Evolutionary conservation across 2,888 invertebrate species (phyloP).

Genomic region (Aricia artaxerxes): DNA sequence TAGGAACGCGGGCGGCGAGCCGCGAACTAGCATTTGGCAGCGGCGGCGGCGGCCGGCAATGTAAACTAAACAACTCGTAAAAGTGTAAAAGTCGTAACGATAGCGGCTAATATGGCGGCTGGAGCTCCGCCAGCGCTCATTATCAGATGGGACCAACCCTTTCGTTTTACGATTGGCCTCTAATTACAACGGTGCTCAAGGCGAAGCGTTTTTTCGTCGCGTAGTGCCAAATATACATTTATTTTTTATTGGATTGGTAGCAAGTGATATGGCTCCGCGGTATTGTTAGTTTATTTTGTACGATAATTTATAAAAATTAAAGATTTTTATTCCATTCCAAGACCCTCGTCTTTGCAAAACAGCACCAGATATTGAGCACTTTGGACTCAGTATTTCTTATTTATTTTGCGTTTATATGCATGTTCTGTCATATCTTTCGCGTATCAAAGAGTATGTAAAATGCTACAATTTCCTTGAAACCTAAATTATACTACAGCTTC

Average conservation of each 20-base stretch:
- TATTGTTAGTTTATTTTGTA: not conserved
- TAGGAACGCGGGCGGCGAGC: slow-evolving; percentile 72
- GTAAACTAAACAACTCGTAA: slow-evolving; percentile 80
- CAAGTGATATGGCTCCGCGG: not conserved
- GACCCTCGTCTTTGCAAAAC: no score
- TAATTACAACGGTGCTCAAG: slow-evolving; percentile 77
- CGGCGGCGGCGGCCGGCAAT: slow-evolving; percentile 63
- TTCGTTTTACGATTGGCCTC: slow-evolving; percentile 80
- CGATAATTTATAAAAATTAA: not conserved
- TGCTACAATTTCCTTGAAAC: not conserved
- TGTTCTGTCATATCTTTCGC: not conserved
- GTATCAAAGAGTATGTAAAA: not conserved
- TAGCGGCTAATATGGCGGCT: slow-evolving; percentile 76
- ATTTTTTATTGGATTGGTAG: slow-evolving; percentile 54
- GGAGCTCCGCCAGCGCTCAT: slow-evolving; percentile 78
- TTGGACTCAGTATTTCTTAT: not conserved
- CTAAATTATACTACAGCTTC: not conserved
- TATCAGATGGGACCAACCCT: slow-evolving; percentile 80
- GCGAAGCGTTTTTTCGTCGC: slow-evolving; percentile 65
- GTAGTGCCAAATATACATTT: slow-evolving; percentile 70
- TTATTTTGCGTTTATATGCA: not conserved
- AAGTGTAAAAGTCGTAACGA: slow-evolving; percentile 80
- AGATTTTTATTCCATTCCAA: not conserved
- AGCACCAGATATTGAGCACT: not conserved
- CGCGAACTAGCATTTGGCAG: slow-evolving; percentile 79